Evolutionary conservation across 1,140 invertebrate genomes (phyloP).

Genomic region (Procambarus virginalis): DNA sequence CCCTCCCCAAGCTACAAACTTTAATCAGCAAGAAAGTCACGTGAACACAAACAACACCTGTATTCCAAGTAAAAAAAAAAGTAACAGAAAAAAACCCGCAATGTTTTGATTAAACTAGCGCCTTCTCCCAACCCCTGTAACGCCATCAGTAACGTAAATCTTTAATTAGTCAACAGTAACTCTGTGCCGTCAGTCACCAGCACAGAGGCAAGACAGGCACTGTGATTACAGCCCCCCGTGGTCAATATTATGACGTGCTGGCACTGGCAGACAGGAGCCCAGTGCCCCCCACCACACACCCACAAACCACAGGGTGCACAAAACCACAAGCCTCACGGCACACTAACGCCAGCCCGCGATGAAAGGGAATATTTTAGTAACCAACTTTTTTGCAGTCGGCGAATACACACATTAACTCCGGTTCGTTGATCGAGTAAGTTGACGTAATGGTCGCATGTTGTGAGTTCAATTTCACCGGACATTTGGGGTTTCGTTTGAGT

Average conservation of each 20-base stretch:
- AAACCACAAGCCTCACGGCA: background rate
- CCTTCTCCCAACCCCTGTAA: background rate
- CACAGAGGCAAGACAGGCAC: background rate
- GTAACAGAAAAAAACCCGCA: no score
- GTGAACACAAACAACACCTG: no score
- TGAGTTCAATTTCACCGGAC: background rate
- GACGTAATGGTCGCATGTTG: background rate
- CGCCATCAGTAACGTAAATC: background rate
- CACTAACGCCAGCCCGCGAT: background rate
- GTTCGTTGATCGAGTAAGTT: background rate
- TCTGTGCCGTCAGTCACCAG: background rate
- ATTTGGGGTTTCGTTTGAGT: no score
- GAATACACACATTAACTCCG: background rate
- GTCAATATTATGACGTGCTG: slow-evolving; percentile 1
- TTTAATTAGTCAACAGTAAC: background rate
- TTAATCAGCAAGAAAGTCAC: no score
- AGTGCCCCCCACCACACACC: background rate
- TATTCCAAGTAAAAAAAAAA: no score
- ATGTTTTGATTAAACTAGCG: background rate
- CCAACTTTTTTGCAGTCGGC: background rate
- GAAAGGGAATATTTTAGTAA: background rate
- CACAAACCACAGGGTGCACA: background rate
- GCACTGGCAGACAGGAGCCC: background rate
- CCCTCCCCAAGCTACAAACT: no score
- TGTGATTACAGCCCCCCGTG: background rate